Conservation (phyloP, 2,113 vertebrate species). For the Dasypus novemcinctus region DNA sequence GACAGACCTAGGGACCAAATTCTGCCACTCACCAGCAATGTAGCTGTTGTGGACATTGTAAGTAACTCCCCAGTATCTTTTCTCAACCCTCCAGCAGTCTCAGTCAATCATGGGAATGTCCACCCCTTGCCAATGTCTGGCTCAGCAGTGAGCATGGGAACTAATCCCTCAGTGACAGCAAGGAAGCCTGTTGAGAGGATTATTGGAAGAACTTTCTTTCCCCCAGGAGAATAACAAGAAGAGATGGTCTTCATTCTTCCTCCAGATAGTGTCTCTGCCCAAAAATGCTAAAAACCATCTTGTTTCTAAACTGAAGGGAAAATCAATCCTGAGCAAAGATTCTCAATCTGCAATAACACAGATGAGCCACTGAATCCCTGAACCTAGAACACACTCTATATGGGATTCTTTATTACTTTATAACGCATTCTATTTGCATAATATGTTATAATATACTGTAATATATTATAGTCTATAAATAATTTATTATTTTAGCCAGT, state of each 20-base stretch:
- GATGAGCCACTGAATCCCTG: background rate
- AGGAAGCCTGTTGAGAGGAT: background rate
- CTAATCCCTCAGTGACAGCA: background rate
- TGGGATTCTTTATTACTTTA: background rate
- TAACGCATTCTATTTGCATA: no score
- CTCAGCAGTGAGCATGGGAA: background rate
- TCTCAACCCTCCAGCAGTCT: background rate
- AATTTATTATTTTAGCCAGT: background rate
- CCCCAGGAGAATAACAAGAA: background rate
- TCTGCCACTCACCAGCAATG: background rate
- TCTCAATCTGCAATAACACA: background rate
- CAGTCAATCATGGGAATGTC: background rate
- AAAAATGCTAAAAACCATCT: background rate
- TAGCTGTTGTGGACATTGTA: background rate
- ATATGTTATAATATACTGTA: no score
- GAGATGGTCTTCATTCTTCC: background rate
- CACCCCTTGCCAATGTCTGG: background rate
- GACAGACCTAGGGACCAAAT: background rate
- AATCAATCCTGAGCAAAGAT: background rate
- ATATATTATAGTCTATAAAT: no score
- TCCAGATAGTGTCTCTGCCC: background rate
- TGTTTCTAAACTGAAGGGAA: background rate
- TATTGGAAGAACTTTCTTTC: background rate
- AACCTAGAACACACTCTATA: background rate
- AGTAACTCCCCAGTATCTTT: background rate